Percentiles rank a stretch among this genome's conserved stretches.
Conservation (phyloP, 1,140 invertebrate genomes). For the Eriosoma lanigerum region DNA sequence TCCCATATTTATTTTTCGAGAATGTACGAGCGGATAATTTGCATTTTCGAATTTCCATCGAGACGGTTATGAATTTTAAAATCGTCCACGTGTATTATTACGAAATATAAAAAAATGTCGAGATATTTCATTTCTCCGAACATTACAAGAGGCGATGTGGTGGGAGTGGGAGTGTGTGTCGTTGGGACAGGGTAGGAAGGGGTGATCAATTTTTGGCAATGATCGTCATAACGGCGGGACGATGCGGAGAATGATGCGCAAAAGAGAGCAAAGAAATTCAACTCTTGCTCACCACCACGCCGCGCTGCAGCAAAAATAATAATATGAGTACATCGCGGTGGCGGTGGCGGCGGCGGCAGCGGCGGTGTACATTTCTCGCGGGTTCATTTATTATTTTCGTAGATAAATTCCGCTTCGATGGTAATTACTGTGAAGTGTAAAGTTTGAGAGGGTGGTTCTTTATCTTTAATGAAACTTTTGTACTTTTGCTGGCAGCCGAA, state of each 20-base stretch:
- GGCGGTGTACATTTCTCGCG: neutral
- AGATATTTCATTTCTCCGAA: too few relatives aligned
- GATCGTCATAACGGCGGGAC: neutral
- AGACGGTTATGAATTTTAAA: too few relatives aligned
- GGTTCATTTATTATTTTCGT: constrained; percentile 48
- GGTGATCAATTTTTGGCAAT: too few relatives aligned
- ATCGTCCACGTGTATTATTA: too few relatives aligned
- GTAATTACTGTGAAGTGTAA: constrained; percentile 50
- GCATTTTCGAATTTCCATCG: too few relatives aligned
- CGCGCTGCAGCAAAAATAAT: too few relatives aligned
- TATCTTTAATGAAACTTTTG: constrained; percentile 52
- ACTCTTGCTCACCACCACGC: neutral
- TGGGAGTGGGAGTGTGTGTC: too few relatives aligned
- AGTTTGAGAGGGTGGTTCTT: constrained; percentile 50
- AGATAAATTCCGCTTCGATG: constrained; percentile 47
- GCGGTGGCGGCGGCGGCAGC: neutral
- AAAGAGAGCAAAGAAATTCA: neutral
- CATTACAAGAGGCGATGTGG: too few relatives aligned
- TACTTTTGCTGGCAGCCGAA: constrained; percentile 51
- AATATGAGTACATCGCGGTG: neutral
- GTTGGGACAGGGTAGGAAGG: too few relatives aligned
- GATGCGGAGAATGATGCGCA: neutral
- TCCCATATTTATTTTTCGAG: too few relatives aligned
- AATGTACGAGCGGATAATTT: too few relatives aligned
- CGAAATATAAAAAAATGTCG: too few relatives aligned